A percentile compares a stretch with the other conserved stretches of the same genome.
These are phyloP conservation scores for Eudemis profundana DNA, from an alignment of 2,888 invertebrate species.

Conservation along the genomic window DNA sequence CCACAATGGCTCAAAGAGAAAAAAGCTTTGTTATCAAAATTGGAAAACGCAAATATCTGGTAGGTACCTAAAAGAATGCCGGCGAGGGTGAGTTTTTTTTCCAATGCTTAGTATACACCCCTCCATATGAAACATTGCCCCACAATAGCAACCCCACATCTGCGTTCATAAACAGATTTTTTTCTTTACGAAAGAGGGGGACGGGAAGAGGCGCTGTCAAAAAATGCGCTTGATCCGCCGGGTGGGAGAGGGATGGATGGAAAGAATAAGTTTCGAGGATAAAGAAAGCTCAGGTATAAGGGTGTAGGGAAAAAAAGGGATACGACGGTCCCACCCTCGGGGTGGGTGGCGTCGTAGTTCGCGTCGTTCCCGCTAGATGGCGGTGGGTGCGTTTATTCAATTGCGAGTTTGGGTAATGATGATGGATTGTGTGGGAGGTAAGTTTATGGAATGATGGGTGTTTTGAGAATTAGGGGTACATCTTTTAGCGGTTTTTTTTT, in stretches of 20 bases:
- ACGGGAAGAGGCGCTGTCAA: conserved; percentile 55
- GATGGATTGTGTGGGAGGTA: conserved; percentile 81
- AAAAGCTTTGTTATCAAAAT: conserved; percentile 82
- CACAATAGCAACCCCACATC: conserved; percentile 75
- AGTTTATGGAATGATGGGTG: conserved; percentile 77
- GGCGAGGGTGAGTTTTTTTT: conserved; percentile 78
- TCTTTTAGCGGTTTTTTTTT: conserved; percentile 5
- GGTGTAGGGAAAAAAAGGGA: conserved; percentile 85
- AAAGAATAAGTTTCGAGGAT: conserved; percentile 81
- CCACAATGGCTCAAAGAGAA: conserved; percentile 61
- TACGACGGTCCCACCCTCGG: conserved; percentile 70
- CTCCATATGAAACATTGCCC: conserved; percentile 82
- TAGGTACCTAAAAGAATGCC: conserved; percentile 77
- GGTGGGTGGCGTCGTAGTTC: conserved; percentile 66
- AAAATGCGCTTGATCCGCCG: conserved; percentile 43
- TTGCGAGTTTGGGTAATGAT: conserved; percentile 83
- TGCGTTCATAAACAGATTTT: conserved; percentile 82
- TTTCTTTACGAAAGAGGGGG: conserved; percentile 73
- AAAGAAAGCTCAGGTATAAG: conserved; percentile 85
- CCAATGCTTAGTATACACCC: conserved; percentile 75
- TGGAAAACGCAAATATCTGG: conserved; percentile 75
- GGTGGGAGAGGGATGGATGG: conserved; percentile 68
- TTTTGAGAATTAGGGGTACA: conserved; percentile 18
- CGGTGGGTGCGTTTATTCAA: conserved; percentile 79
- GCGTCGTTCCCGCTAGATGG: conserved; percentile 77